Conservation (phyloP, 1,140 invertebrate genomes). For the Zaprionus kolodkinae region DNA sequence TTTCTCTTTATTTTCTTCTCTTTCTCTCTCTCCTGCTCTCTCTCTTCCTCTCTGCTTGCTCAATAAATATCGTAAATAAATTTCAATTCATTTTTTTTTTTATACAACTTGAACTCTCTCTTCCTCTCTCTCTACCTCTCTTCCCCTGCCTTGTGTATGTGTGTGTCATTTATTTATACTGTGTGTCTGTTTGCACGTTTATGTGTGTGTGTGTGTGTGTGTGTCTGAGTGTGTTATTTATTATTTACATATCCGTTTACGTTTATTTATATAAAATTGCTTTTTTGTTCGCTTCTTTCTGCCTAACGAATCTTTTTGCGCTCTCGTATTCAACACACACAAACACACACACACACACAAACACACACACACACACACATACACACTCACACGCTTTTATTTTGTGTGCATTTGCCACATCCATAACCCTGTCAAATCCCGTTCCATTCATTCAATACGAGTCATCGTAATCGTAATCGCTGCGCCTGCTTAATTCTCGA, state of each 20-base stretch:
- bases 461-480: neutral
- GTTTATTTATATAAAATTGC: constrained; percentile 58
- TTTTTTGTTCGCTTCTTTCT: constrained; percentile 39
- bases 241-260: constrained; percentile 64
- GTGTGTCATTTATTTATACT: constrained; percentile 53
- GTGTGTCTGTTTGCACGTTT: constrained; percentile 11
- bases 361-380: constrained; percentile 4
- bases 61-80: constrained; percentile 59
- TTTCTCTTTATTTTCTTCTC: neutral
- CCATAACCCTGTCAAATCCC: neutral
- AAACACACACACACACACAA: constrained; percentile 23
- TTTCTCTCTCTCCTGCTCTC: neutral
- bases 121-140: neutral
- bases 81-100: constrained; percentile 49
- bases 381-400: constrained; percentile 8
- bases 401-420: constrained; percentile 5
- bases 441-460: neutral
- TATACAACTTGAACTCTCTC: constrained; percentile 33
- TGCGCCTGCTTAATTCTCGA: neutral
- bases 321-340: constrained; percentile 42
- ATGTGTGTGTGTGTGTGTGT: constrained; percentile 25
- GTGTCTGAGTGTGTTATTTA: constrained; percentile 49
- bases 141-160: constrained; percentile 1
- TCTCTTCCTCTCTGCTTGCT: constrained; percentile 27
- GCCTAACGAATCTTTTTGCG: constrained; percentile 44